These are phyloP conservation scores for Steinernema carpocapsae DNA, from an alignment of 2,888 invertebrate genomes.

Conservation along the genomic window DNA sequence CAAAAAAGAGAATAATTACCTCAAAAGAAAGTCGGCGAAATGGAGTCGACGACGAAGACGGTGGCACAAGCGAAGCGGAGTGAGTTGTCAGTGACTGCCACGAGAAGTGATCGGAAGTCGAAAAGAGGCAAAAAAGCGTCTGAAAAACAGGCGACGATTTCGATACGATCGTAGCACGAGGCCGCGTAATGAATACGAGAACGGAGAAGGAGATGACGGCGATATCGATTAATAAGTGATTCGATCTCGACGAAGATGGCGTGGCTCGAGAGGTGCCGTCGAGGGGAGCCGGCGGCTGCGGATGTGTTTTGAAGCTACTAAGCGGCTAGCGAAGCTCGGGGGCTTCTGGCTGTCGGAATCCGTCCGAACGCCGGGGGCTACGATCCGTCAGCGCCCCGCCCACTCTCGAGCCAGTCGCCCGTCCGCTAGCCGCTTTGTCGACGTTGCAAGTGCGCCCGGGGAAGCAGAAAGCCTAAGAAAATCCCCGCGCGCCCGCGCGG, in stretches of 20 bases:
- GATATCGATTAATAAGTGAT: slow-evolving; percentile 34
- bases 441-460: slow-evolving; percentile 22
- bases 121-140: slow-evolving; percentile 33
- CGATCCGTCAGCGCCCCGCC: slow-evolving; percentile 23
- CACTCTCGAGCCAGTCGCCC: slow-evolving; percentile 26
- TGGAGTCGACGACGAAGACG: background rate
- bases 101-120: slow-evolving; percentile 30
- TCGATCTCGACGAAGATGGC: slow-evolving; percentile 29
- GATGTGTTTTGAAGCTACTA: background rate
- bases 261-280: slow-evolving; percentile 19
- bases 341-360: background rate
- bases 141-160: slow-evolving; percentile 30
- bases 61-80: background rate
- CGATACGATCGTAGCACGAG: slow-evolving; percentile 30
- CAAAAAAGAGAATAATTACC: background rate
- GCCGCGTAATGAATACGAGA: slow-evolving; percentile 29
- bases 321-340: background rate
- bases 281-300: background rate
- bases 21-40: background rate
- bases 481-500: slow-evolving; percentile 18
- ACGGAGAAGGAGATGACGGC: slow-evolving; percentile 6
- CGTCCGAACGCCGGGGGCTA: slow-evolving; percentile 16
- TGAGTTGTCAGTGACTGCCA: slow-evolving; percentile 33
- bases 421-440: slow-evolving; percentile 15
- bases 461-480: background rate